These are phyloP conservation scores for Prionchulus punctatus DNA, from an alignment of 2,888 invertebrate genomes.

Conservation along the genomic window DNA sequence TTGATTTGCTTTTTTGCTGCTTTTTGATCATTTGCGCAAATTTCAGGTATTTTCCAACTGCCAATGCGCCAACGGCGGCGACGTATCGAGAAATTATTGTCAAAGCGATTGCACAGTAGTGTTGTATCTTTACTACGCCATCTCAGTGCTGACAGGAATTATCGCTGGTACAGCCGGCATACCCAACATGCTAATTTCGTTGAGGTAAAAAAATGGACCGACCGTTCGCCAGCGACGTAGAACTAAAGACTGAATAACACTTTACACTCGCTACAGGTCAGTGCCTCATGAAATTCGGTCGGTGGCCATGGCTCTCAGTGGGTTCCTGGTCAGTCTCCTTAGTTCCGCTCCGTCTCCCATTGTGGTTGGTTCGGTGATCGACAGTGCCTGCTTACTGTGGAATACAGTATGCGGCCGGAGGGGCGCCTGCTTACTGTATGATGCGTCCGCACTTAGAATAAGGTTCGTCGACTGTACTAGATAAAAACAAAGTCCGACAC, in stretches of 20 bases:
- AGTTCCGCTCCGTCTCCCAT: conserved; percentile 33
- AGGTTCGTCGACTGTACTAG: too few relatives aligned
- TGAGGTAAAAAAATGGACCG: conserved; percentile 19
- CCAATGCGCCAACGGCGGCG: conserved; percentile 1
- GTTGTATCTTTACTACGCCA: conserved; percentile 4
- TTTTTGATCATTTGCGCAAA: too few relatives aligned
- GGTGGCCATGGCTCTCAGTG: conserved; percentile 6
- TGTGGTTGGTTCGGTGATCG: conserved; percentile 34
- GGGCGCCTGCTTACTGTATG: conserved; percentile 35
- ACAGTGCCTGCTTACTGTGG: conserved; percentile 34
- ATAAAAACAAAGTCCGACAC: too few relatives aligned
- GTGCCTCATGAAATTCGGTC: conserved; percentile 9
- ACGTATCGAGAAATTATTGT: not conserved
- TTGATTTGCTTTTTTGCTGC: too few relatives aligned
- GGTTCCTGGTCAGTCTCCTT: conserved; percentile 24
- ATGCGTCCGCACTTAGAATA: conserved; percentile 25
- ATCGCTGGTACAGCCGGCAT: conserved; percentile 28
- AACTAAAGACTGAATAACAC: too few relatives aligned
- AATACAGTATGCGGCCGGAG: conserved; percentile 24
- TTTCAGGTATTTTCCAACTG: conserved; percentile 8
- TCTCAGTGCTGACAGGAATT: conserved; percentile 22
- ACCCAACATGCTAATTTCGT: conserved; percentile 26
- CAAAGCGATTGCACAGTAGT: conserved; percentile 17
- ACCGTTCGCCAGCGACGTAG: too few relatives aligned
- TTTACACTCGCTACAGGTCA: too few relatives aligned